phyloP scores from a whole-genome alignment of 1,140 invertebrate genomes.

The Chrysoperla carnea region DNA sequence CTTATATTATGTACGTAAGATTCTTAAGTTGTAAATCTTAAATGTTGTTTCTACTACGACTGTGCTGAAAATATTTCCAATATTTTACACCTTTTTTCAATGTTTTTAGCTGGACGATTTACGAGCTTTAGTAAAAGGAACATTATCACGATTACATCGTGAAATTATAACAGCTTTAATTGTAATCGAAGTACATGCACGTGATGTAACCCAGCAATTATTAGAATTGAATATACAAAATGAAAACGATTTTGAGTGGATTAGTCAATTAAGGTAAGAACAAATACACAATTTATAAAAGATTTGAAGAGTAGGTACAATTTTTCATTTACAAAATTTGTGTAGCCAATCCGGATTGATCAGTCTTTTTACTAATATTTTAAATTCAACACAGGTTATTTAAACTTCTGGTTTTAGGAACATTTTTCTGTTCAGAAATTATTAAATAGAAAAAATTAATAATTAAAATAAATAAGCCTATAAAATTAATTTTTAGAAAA shows the following conservation, averaged over 20 bases:
- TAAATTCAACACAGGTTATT: no score
- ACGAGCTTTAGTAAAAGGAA: slow-evolving; percentile 38
- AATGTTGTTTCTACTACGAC: no score
- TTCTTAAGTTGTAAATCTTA: no score
- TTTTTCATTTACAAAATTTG: not conserved
- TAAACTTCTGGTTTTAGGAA: no score
- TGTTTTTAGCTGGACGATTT: slow-evolving; percentile 39
- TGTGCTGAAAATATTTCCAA: no score
- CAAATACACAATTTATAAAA: no score
- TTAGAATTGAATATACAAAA: slow-evolving; percentile 37
- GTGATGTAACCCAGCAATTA: slow-evolving; percentile 44
- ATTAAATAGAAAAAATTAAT: no score
- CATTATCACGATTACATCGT: slow-evolving; percentile 45
- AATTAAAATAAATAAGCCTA: no score
- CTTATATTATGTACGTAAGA: not conserved
- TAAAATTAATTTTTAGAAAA: no score
- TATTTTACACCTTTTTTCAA: not conserved
- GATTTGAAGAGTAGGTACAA: not conserved
- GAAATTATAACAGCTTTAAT: slow-evolving; percentile 44
- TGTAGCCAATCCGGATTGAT: no score
- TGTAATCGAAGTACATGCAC: slow-evolving; percentile 50
- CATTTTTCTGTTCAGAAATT: no score
- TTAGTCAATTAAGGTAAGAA: slow-evolving; percentile 49
- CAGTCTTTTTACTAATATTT: no score
- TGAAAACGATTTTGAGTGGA: slow-evolving; percentile 65